These are phyloP conservation scores for Prunella fulvescens DNA, from an alignment of 2,113 vertebrate species.

Conservation along the genomic window DNA sequence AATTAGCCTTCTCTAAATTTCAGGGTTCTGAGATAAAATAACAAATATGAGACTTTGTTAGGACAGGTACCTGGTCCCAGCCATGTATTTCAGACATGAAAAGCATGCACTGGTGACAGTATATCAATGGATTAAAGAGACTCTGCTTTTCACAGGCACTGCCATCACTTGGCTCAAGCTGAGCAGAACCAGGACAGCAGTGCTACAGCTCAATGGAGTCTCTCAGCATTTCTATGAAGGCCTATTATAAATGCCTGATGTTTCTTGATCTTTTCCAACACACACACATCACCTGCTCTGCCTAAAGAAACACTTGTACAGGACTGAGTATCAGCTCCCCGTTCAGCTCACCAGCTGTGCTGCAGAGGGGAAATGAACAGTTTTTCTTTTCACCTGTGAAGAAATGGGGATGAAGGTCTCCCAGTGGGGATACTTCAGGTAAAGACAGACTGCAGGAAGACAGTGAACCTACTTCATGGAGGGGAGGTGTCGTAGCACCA, in stretches of 20 bases:
- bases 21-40: not conserved
- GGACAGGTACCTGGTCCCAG: not conserved
- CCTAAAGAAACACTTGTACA: not conserved
- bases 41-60: not conserved
- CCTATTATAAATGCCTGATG: not conserved
- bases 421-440: not conserved
- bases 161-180: not conserved
- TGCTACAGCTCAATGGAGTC: not conserved
- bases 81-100: not conserved
- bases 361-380: not conserved
- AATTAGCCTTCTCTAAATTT: not conserved
- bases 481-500: slow-evolving; percentile 96
- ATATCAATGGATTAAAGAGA: not conserved
- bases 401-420: slow-evolving; percentile 6
- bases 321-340: not conserved
- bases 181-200: not conserved
- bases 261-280: not conserved
- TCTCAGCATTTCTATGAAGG: not conserved
- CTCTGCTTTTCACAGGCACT: not conserved
- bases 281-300: not conserved
- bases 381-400: not conserved
- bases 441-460: slow-evolving; percentile 50
- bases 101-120: not conserved
- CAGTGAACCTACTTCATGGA: slow-evolving; percentile 94
- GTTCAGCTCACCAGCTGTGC: not conserved